These are phyloP conservation scores for Kryphioiulus occultus DNA, from an alignment of 2,888 invertebrate genomes.

Conservation along the genomic window DNA sequence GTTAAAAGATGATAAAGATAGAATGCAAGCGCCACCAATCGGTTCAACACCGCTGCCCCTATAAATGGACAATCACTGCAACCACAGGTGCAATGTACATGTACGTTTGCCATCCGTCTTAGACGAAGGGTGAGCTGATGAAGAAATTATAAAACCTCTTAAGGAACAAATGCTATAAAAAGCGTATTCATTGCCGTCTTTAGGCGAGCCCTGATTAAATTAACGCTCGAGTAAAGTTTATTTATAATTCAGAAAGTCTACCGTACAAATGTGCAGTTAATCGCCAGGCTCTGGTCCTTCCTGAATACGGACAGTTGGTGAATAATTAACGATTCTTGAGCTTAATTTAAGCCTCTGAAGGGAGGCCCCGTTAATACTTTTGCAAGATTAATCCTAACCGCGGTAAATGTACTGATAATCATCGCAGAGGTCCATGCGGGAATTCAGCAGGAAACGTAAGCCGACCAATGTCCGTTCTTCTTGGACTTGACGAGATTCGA, in stretches of 20 bases:
- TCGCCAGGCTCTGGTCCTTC: not conserved
- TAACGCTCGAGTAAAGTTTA: not conserved
- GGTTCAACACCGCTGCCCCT: not conserved
- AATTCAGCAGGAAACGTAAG: not conserved
- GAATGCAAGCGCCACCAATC: too few species aligned
- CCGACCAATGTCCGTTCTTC: not conserved
- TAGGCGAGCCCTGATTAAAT: not conserved
- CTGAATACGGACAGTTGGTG: not conserved
- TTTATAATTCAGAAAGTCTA: not conserved
- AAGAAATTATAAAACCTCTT: not conserved
- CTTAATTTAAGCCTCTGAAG: conserved; percentile 5
- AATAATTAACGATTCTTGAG: conserved; percentile 5
- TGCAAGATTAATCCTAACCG: conserved; percentile 5
- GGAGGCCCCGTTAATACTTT: not conserved
- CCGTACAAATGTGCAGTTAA: not conserved
- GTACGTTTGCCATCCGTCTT: not conserved
- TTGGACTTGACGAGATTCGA: not conserved
- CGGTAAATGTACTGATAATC: not conserved
- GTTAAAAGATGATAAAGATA: too few species aligned
- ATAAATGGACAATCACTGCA: not conserved
- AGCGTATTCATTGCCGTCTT: not conserved
- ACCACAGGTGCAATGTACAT: not conserved
- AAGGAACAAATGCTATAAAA: not conserved
- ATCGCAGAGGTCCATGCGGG: not conserved
- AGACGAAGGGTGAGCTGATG: not conserved